Evolutionary conservation across 1,140 invertebrate genomes (phyloP), one percentile per base, ranked within the genome.

Genomic region (Drosophila kanapiae): DNA sequence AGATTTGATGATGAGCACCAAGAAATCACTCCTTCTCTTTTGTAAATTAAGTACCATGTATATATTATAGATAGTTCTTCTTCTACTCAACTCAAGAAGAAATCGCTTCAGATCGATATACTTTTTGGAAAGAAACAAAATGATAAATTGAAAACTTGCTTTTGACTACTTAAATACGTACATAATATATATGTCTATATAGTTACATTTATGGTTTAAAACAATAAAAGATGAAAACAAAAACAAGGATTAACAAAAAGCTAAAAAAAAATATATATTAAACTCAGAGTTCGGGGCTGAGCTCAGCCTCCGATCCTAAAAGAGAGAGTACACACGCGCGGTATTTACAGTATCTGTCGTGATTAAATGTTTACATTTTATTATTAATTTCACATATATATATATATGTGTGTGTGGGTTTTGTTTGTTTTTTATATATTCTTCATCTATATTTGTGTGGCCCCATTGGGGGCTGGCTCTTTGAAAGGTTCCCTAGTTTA

Each of bases 21-120:
- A 18, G 38, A 77, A 75, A 56, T 48, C 27, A 47, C 18, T 35
- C 58, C 31, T 47, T 27, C 63, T 54, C 18, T 69, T 60, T 78
- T 81, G 85, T 90, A 88, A 88, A 88, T 88, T 88, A 88, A 88
- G 84, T 88, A 88, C 84, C 43, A 68, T 74, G 27, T 54, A 83
- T 54, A 83, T 68, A 42, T 42, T 64, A 78, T 57, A 53, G 35
- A 63, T 77, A 77, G 23, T 35, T 42, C 47, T 35, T 42, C 47
- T 49, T 29, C 47, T 45, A 23, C 43, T 62, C 29, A 58, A 65
- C 38, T 65, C 40, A 37, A 43, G 54, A 59, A 58, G 63, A 62
- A 18, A 57, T 18, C 43, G 18, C 42, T 75, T 63, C 37, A 18
- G 48, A 54, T 45, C 54, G 48, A 42, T 43, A 67, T 33, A 18